Evolutionary conservation across 2,113 vertebrate species (phyloP).

Genomic region (Toxostoma redivivum): DNA sequence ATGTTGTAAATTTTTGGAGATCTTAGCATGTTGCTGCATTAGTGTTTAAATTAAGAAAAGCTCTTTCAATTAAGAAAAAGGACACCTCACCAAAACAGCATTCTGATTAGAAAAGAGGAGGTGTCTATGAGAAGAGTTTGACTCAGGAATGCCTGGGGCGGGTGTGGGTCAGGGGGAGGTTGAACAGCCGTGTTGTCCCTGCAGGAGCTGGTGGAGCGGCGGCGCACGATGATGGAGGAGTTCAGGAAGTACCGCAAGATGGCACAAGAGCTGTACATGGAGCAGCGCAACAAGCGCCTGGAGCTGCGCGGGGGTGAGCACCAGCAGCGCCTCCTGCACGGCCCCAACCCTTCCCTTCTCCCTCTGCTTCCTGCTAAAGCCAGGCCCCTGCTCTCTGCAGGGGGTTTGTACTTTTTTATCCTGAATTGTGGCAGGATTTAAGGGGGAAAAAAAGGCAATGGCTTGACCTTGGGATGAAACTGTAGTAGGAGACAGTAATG

Average conservation of each 20-base stretch:
- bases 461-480: neutral
- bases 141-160: rapidly evolving
- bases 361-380: neutral
- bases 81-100: neutral
- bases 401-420: neutral
- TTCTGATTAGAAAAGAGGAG: neutral
- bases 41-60: neutral
- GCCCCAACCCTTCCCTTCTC: neutral
- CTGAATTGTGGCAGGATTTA: neutral
- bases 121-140: neutral
- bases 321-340: no score
- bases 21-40: neutral
- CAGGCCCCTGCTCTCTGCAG: neutral
- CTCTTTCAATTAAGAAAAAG: neutral
- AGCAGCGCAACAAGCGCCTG: conserved; percentile 86
- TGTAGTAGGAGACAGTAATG: neutral
- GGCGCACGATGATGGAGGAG: conserved; percentile 95
- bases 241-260: conserved; percentile 88
- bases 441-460: rapidly evolving
- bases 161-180: neutral
- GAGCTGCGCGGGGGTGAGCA: conserved; percentile 89
- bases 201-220: conserved; percentile 84
- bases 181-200: neutral
- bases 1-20: neutral
- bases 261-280: conserved; percentile 79